Base-by-base conservation (phyloP, 2,113 vertebrate species). In the Microcebus tavaratra region DNA sequence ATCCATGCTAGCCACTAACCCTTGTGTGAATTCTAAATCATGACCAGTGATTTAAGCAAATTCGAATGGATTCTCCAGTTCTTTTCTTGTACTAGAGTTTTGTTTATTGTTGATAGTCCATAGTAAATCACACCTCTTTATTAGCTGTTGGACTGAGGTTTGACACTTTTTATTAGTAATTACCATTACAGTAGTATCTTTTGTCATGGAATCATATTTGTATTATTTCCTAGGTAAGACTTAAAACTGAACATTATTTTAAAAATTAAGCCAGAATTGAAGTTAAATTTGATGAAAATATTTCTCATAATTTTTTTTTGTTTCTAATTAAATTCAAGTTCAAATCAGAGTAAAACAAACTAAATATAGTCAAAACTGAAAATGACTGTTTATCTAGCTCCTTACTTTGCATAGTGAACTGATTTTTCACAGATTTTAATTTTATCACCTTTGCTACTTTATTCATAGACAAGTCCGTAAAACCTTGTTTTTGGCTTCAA, bases 301-400 rank as follows among this genome's bases (percentile, higher is more conserved):
- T 93, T 67, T 93, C 36, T 75, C 53, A n/a, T 81, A 76, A 48
- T 25, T 65, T 11, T 88, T 61, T 90, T 89, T 94, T 79, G 34
- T 96, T 88, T 95, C 21, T 96, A 84, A 82, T 96, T 94, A 72
- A 93, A 63, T 39, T 94, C 31, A 95, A 88, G 61, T 13, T 75
- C 2, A 67, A 36, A 20, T 68, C n/a, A 65, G 65, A 87, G 48
- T n/a, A 85, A 92, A 94, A 82, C 31, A 79, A 72, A 61, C 42
- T 97, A 82, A 95, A 82, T 94, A 70, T 73, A 93, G 39, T 92
- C 53, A 96, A 90, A 93, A 90, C 7, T 81, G 67, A 88, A 88
- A 90, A 39, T 59, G 67, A 76, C 10, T 57, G 8, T 97, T 68
- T 21, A 76, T 17, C 17, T 53, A 27, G 1, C 4, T 81, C 8